Percentiles rank a stretch among this genome's conserved stretches.
Evolutionary conservation across 2,888 invertebrate genomes (phyloP).

Genomic region (Byasa hedistus): DNA sequence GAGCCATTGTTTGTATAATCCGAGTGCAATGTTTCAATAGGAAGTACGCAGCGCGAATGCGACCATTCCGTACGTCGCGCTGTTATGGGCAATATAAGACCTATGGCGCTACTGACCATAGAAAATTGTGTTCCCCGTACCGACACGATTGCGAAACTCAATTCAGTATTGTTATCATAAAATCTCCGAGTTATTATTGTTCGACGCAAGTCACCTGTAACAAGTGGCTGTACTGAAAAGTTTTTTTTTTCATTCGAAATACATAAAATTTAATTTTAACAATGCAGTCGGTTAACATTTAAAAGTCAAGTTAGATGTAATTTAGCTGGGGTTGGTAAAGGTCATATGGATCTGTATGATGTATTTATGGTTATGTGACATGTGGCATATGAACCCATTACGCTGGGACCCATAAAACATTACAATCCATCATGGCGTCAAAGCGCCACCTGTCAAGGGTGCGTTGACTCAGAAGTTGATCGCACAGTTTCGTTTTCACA

Average conservation of each 20-base stretch:
- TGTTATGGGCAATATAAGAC: conserved; percentile 38
- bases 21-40: conserved; percentile 56
- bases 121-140: conserved; percentile 41
- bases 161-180: conserved; percentile 27
- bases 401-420: conserved; percentile 21
- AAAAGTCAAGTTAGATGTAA: too few relatives aligned
- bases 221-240: too few relatives aligned
- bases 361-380: too few relatives aligned
- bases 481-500: conserved; percentile 61
- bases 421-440: conserved; percentile 38
- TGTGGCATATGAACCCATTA: not conserved
- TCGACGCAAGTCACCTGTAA: not conserved
- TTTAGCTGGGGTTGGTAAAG: too few relatives aligned
- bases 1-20: conserved; percentile 69
- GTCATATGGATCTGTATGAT: too few relatives aligned
- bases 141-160: conserved; percentile 27
- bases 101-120: conserved; percentile 38
- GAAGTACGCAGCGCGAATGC: conserved; percentile 50
- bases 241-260: too few relatives aligned
- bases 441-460: conserved; percentile 58
- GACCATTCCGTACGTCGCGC: conserved; percentile 41
- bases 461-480: conserved; percentile 46
- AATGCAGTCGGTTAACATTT: too few relatives aligned
- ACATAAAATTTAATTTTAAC: too few relatives aligned
- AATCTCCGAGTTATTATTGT: conserved; percentile 17